Conservation (phyloP, 2,113 vertebrate species). For the Quiscalus mexicanus region DNA sequence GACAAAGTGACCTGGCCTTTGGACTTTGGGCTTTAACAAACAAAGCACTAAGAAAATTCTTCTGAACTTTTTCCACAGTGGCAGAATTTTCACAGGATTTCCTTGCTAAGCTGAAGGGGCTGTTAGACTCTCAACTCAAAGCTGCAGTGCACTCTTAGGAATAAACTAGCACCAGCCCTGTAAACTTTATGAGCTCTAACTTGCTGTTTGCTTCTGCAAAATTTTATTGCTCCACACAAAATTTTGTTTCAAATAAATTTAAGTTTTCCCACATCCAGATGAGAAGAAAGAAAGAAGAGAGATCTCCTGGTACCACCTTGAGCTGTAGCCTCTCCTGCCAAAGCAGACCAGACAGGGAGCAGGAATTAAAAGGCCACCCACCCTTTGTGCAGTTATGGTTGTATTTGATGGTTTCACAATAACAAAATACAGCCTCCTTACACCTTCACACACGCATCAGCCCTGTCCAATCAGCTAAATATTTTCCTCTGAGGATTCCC, state of each 20-base stretch:
- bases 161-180: background rate
- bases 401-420: background rate
- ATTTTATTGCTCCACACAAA: background rate
- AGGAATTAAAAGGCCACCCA: background rate
- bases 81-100: background rate
- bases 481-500: background rate
- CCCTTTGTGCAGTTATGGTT: background rate
- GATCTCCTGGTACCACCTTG: background rate
- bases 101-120: background rate
- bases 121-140: background rate
- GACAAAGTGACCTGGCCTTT: background rate
- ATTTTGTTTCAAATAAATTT: background rate
- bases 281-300: background rate
- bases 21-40: background rate
- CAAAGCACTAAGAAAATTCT: background rate
- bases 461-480: background rate
- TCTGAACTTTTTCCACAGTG: background rate
- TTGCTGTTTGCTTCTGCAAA: background rate
- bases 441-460: background rate
- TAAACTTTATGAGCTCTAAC: background rate
- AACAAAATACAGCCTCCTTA: background rate
- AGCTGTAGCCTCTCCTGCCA: background rate
- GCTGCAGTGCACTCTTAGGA: background rate
- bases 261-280: background rate
- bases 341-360: background rate